These are phyloP conservation scores for Bothrops jararaca DNA, from an alignment of 2,113 vertebrate genomes.

Conservation along the genomic window DNA sequence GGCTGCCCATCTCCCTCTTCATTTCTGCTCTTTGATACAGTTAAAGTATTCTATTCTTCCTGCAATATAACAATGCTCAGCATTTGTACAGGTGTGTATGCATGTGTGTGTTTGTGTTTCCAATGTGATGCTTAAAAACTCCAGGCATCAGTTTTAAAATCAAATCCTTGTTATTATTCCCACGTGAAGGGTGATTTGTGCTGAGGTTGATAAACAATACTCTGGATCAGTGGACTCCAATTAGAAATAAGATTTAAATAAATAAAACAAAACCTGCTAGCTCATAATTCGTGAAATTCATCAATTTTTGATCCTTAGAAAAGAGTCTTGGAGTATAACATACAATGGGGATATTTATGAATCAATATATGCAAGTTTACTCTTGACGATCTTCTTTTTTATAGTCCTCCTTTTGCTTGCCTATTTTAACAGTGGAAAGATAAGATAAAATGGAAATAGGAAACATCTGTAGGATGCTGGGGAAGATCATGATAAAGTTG, in stretches of 20 bases:
- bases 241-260: neutral
- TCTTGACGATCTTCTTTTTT: neutral
- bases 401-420: neutral
- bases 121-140: neutral
- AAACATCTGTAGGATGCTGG: neutral
- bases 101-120: neutral
- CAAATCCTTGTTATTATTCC: neutral
- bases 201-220: no score
- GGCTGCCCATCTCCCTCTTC: neutral
- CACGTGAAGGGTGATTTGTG: neutral
- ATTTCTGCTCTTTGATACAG: neutral
- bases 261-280: neutral
- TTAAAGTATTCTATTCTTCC: neutral
- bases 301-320: neutral
- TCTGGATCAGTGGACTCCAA: no score
- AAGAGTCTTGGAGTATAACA: neutral
- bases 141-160: neutral
- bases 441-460: neutral
- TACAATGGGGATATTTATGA: neutral
- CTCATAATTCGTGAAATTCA: neutral
- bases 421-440: neutral
- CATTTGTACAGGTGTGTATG: neutral
- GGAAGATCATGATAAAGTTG: neutral
- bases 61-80: neutral
- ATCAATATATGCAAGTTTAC: neutral